Base-by-base conservation (phyloP, 2,888 invertebrate genomes). In the Electrophaes corylata region DNA sequence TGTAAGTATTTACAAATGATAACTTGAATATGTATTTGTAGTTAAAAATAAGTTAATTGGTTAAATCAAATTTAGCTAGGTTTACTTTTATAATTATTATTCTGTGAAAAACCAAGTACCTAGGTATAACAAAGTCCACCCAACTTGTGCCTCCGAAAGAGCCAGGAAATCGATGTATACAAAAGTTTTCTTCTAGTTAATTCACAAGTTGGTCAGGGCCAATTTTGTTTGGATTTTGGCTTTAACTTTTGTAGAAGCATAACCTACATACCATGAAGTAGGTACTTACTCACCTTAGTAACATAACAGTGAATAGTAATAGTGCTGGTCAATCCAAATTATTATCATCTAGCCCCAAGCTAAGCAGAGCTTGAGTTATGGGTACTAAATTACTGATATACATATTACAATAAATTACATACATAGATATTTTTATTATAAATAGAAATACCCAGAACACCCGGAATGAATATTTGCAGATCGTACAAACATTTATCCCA, bases 1-100 rank as follows among this genome's bases (percentile, higher is more conserved):
- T 79, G 90, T 89, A 81, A 81, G 90, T 90, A 43, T 20, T 6
- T 2, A 31, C 31, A 11, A 11, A 4, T 23, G 8, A 29, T 29
- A 29, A 23, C 23, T 3, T 8, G 10, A 14, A 16, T 37, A 16
- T 16, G 14, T 37, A 8, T 8, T 2, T 37, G 16, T 10, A 16
- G 14, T 37, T 37, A 37, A 16, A 37, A 37, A 16, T 37, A 16
- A 37, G 14, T 12, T 45, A 8, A 26, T 20, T n/a, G 16, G 14
- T 37, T 37, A 48, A 41, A 29, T 29, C 18, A 26, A 31, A 31
- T 35, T 6, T 8, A 33, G 14, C 37, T 16, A 16, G 16, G 16
- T 16, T 3, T 16, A 10, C 2, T 12, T 12, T 4, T 5, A 29
- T 10, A 10, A 26, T 35, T 14, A 37, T 37, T 16, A 16, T 37